A percentile compares a stretch with the other conserved stretches of the same genome.
Conservation (phyloP, 1,140 invertebrate genomes). For the Doryteuthis pealeii region DNA sequence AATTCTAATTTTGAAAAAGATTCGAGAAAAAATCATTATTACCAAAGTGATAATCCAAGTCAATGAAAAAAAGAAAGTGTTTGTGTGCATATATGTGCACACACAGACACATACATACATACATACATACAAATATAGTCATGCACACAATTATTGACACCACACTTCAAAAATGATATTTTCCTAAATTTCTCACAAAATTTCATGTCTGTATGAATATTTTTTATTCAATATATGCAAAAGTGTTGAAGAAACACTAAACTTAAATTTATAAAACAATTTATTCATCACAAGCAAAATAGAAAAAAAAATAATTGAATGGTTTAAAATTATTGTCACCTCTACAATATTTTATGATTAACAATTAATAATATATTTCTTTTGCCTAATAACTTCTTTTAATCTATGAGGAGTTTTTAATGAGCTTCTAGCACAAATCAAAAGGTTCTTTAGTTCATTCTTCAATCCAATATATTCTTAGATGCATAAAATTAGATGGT, state of each 20-base stretch:
- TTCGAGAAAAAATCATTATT: too few relatives aligned
- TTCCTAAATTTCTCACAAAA: background rate
- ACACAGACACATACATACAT: background rate
- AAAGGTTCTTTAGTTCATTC: background rate
- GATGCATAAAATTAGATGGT: background rate
- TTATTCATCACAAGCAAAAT: background rate
- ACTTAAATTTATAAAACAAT: background rate
- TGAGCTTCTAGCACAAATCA: background rate
- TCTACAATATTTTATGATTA: background rate
- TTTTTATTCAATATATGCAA: background rate
- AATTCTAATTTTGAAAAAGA: too few relatives aligned
- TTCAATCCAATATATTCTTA: background rate
- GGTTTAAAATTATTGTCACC: background rate
- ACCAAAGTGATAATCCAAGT: too few relatives aligned
- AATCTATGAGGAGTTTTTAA: background rate
- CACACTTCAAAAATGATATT: background rate
- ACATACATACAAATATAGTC: background rate
- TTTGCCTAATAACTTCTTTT: background rate
- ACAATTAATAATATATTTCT: background rate
- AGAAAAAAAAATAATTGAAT: background rate
- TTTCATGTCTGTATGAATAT: background rate
- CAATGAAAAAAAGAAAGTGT: too few relatives aligned
- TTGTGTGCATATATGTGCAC: background rate
- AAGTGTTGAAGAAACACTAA: background rate
- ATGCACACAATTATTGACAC: slow-evolving; percentile 2